Evolutionary conservation across 2,888 invertebrate genomes (phyloP), one percentile per base, ranked within the genome.

Genomic region (Agriopis leucophaearia): DNA sequence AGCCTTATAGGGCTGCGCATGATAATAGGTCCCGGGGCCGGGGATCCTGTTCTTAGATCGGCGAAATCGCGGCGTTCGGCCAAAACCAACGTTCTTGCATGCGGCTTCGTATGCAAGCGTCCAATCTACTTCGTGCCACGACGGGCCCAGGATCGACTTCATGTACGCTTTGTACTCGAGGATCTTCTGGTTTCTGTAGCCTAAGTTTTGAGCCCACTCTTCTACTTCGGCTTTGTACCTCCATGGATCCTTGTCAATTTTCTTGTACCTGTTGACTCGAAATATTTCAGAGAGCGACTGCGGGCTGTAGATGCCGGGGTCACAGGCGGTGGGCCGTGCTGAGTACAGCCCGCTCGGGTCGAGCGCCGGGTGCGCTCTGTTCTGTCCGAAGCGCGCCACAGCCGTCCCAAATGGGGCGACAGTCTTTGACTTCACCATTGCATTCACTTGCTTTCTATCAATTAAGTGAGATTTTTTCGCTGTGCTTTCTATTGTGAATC

Each of bases 151-250:
- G 38, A 89, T 52, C 1, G 87, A 81, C n/a, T 64, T 71, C 35
- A 74, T 77, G 88, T 90, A 90, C 60, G 51, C 77, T 42, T 87
- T 80, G 45, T 76, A 64, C 13, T 81, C 80, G 8, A 93, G 81
- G 18, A 91, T 67, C 66, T 80, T 80, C 76, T 88, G 88, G 69
- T 93, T 92, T 73, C 92, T 86, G 66, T 91, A 93, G 7, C 92
- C 92, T 44, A 93, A 83, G 73, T 93, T 90, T 70, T 76, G 77
- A 1, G 88, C 81, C 92, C 92, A 93, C 36, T 89, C 90, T 73
- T 92, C 92, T 13, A 92, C 75, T 67, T 91, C 90, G 10, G 70
- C 84, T 76, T 92, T 90, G 69, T 87, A 88, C 67, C 77, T 82
- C 92, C 92, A 93, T 1, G 90, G 88, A 51, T 90, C 89, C 74